A percentile compares a stretch with the other conserved stretches of the same genome.
Conservation (phyloP, 1,140 invertebrate species). For the Theocolax elegans region DNA sequence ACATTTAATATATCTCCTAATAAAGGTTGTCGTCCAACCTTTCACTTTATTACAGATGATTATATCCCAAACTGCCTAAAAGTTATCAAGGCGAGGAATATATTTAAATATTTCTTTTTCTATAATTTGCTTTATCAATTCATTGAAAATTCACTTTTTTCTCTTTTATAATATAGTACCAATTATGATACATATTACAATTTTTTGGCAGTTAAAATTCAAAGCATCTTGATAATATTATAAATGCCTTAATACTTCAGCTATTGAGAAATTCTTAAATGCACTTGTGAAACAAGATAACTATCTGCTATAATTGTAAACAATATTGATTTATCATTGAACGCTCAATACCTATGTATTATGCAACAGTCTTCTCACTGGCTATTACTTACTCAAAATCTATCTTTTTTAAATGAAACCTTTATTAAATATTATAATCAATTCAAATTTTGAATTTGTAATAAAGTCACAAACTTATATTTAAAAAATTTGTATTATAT, state of each 20-base stretch:
- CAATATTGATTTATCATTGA: slow-evolving; percentile 26
- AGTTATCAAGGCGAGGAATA: slow-evolving; percentile 10
- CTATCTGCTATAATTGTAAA: slow-evolving; percentile 24
- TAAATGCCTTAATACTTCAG: slow-evolving; percentile 4
- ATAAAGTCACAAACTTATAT: slow-evolving; percentile 6
- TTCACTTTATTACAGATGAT: slow-evolving; percentile 31
- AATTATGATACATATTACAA: slow-evolving; percentile 28
- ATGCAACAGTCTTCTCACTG: slow-evolving; percentile 27
- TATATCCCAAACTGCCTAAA: slow-evolving; percentile 12
- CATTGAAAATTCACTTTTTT: slow-evolving; percentile 24
- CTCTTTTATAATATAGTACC: slow-evolving; percentile 12
- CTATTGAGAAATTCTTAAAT: slow-evolving; percentile 23
- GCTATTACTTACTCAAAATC: slow-evolving; percentile 4
- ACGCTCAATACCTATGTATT: slow-evolving; percentile 14
- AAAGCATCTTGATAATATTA: slow-evolving; percentile 13
- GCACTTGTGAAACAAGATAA: slow-evolving; percentile 28
- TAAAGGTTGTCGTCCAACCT: background rate
- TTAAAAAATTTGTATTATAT: slow-evolving; percentile 4
- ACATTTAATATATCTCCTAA: slow-evolving; percentile 31
- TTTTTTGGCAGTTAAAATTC: slow-evolving; percentile 26
- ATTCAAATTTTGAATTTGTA: slow-evolving; percentile 9
- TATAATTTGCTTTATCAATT: slow-evolving; percentile 1
- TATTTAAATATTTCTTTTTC: slow-evolving; percentile 21
- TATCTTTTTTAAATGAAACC: background rate
- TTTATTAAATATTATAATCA: background rate